Evolutionary conservation across 2,113 vertebrate species (phyloP), one percentile per base, ranked within the genome.

Genomic region (Heterotis niloticus): DNA sequence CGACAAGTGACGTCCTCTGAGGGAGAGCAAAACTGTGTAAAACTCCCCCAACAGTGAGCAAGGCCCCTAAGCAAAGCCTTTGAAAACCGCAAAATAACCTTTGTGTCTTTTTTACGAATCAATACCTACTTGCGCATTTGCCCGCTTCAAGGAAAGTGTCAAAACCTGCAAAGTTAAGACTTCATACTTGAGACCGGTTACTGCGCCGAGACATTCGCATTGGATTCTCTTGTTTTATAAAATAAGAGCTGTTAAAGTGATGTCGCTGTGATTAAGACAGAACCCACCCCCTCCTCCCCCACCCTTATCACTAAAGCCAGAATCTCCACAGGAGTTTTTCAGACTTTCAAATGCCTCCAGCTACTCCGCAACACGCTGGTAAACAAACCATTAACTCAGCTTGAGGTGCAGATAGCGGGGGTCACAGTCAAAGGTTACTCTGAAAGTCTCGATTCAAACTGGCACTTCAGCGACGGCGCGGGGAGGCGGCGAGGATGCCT

Each of bases 321-420:
- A 9, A 73, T 29, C 78, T 65, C 69, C 44, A 10, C 34, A 17
- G 78, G 77, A 28, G 69, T 34, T 57, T 10, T 64, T 54, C 20
- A n/a, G 34, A 71, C 57, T 65, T 73, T 79, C 57, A 74, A 72
- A 79, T 71, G 29, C 68, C 23, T 28, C n/a, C n/a, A 44, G 59
- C 68, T 72, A 51, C 57, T 16, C 57, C 60, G 64, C 70, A 64
- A 79, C 54, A 54, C 67, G 64, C 24, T 16, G 44, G 78, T 34
- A 65, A 73, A 72, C 34, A 70, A 26, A 52, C 29, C 78, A 73
- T 79, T 79, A 79, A 56, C n/a, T 51, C 69, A 66, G 69, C 70
- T 71, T 56, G 70, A 65, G 59, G 54, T 69, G 54, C 78, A 54
- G 26, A 64, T 24, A 71, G 68, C 67, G 44, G 51, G 67, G 29